Base-by-base conservation (phyloP, 2,113 vertebrate species). In the Oreochromis spilurus region DNA sequence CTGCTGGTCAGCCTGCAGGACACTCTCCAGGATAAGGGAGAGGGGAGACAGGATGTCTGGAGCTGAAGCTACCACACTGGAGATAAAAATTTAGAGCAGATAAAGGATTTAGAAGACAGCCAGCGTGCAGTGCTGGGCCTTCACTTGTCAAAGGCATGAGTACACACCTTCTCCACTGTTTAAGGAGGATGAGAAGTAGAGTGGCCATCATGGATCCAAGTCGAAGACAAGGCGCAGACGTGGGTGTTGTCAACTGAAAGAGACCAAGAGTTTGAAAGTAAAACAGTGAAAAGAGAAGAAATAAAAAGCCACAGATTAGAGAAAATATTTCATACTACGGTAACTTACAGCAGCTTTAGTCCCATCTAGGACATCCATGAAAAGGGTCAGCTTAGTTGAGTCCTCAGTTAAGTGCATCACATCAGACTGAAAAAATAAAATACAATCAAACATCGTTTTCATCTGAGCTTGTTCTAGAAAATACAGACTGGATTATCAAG, bases 151-250 rank as follows among this genome's bases (percentile, higher is more conserved):
- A 17, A 31, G 1, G 11, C n/a, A 48, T 6, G 72, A 60, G 79
- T 2, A 34, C 29, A 93, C 95, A 99, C 99, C 97, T 96, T 89
- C 96, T 98, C 99, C 99, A 99, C 88, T 98, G 97, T 83, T 97
- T 98, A 36, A 99, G 96, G 53, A 99, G 96, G 93, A 99, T 96
- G 16, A 99, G 96, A 7, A 99, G 97, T 45, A 99, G 94, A 1
- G 98, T 99, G 53, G 98, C 97, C 43, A 97, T 96, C 98, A 99
- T 99, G 88, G 98, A 99, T 1, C 98, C 98, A 3, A 99, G 95
- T 26, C 97, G 97, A 55, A 99, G 95, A 85, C 99, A 99, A 80
- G 95, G 95, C 16, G 95, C 96, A 0, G 99, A 99, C 81, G 82
- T 88, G 2, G 97, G 96, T 50, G 97, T 97, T 12, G 97, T 95